Evolutionary conservation across 1,140 invertebrate species (phyloP).

Genomic region (Teleogryllus occipitalis): DNA sequence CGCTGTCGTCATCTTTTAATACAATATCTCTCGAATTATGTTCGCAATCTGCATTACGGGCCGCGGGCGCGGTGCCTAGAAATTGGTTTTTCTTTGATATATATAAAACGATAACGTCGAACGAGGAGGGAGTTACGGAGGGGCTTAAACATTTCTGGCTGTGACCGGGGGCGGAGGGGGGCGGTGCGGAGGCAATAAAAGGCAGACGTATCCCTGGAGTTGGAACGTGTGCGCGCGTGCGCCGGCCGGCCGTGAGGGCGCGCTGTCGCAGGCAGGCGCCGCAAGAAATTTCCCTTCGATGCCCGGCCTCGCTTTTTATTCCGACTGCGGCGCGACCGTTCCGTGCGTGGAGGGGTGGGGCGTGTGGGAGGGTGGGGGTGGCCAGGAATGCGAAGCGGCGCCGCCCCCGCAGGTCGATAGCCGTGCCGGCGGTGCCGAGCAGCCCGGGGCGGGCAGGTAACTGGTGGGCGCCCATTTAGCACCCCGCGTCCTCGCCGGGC

Average conservation of each 20-base stretch:
- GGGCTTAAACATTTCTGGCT: not conserved
- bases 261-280: no score
- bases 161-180: not conserved
- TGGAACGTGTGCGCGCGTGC: not conserved
- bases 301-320: not conserved
- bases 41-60: not conserved
- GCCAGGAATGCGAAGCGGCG: not conserved
- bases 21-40: not conserved
- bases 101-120: not conserved
- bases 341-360: not conserved
- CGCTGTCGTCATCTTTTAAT: no score
- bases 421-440: no score
- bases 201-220: not conserved
- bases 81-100: not conserved
- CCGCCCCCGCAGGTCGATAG: not conserved
- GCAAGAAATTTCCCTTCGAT: not conserved
- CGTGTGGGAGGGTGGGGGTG: not conserved
- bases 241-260: no score
- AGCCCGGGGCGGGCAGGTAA: not conserved
- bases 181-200: not conserved
- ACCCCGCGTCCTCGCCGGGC: not conserved
- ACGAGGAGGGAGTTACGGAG: not conserved
- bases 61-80: no score
- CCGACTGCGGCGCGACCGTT: not conserved
- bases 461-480: not conserved